These are phyloP conservation scores for Liodrosophila aerea DNA, from an alignment of 2,888 invertebrate species.

Conservation along the genomic window DNA sequence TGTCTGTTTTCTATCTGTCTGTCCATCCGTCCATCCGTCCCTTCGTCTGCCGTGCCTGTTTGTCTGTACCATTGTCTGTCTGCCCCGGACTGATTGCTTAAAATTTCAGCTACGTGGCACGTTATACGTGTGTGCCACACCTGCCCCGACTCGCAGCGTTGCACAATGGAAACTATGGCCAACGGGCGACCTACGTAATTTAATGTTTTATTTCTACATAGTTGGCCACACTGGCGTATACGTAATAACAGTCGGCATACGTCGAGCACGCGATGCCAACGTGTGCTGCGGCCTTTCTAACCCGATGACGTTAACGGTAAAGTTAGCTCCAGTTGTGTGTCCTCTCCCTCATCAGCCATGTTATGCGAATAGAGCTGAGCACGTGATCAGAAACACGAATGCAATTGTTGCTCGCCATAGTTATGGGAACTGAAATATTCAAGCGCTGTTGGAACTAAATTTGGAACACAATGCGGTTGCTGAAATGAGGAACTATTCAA, in stretches of 20 bases:
- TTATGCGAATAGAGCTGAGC: constrained; percentile 18
- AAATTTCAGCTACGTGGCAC: constrained; percentile 68
- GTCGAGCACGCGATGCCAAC: constrained; percentile 70
- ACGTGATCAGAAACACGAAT: constrained; percentile 34
- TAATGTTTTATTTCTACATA: constrained; percentile 73
- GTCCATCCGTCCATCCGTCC: constrained; percentile 7
- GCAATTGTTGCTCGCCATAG: not conserved
- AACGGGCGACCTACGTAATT: constrained; percentile 62
- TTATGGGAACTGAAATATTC: too few relatives aligned
- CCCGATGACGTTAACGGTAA: constrained; percentile 48
- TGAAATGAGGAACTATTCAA: too few relatives aligned
- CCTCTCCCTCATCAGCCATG: not conserved
- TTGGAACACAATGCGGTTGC: too few relatives aligned
- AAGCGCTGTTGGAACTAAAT: too few relatives aligned
- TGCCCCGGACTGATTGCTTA: constrained; percentile 59
- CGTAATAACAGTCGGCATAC: constrained; percentile 66
- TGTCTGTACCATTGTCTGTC: constrained; percentile 3
- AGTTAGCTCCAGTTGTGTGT: not conserved
- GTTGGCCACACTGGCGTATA: constrained; percentile 65
- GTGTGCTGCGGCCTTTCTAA: constrained; percentile 65
- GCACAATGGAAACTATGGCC: constrained; percentile 39
- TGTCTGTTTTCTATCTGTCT: constrained; percentile 2
- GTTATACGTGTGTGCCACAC: constrained; percentile 66
- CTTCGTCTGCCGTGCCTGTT: constrained; percentile 11
- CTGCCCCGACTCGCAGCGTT: constrained; percentile 48